Percentiles rank a stretch among this genome's conserved stretches.
phyloP scores from a whole-genome alignment of 1,140 invertebrate genomes.

The Caerostris extrusa region DNA sequence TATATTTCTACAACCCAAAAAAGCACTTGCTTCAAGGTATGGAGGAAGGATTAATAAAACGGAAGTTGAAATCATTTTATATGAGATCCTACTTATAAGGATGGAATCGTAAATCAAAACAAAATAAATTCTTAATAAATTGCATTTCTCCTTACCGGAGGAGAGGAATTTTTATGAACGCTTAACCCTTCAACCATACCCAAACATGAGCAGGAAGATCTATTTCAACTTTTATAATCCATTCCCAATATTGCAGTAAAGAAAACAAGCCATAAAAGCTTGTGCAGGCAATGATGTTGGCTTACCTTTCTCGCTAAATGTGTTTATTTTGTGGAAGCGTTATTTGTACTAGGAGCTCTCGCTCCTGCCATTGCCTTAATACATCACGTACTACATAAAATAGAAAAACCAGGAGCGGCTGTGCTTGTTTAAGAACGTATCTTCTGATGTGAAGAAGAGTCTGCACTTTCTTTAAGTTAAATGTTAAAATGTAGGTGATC shows the following conservation, averaged over 20 bases:
- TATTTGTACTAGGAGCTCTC: conserved; percentile 34
- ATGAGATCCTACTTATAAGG: not conserved
- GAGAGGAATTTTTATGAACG: not conserved
- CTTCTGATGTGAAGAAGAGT: not conserved
- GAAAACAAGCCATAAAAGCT: conserved; percentile 34
- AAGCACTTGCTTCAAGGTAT: not conserved
- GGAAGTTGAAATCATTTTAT: not conserved
- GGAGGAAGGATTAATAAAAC: conserved; percentile 2
- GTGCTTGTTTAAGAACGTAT: not conserved
- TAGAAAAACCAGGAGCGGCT: not conserved
- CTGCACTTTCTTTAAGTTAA: not conserved
- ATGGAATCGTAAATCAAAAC: conserved; percentile 6
- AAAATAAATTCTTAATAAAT: conserved; percentile 52
- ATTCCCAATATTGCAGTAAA: conserved; percentile 2
- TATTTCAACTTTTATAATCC: conserved; percentile 48
- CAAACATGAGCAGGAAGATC: not conserved
- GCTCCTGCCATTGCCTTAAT: not conserved
- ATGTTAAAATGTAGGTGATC: not conserved
- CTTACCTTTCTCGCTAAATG: conserved; percentile 48
- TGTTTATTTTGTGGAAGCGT: conserved; percentile 40
- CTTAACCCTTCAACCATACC: conserved; percentile 4
- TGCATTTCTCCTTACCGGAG: not conserved
- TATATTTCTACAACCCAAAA: not conserved
- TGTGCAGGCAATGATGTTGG: not conserved
- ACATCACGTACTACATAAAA: not conserved